Evolutionary conservation across 23 tunicate genomes (phyloP).

Genomic region (Trididemnum clinides): DNA sequence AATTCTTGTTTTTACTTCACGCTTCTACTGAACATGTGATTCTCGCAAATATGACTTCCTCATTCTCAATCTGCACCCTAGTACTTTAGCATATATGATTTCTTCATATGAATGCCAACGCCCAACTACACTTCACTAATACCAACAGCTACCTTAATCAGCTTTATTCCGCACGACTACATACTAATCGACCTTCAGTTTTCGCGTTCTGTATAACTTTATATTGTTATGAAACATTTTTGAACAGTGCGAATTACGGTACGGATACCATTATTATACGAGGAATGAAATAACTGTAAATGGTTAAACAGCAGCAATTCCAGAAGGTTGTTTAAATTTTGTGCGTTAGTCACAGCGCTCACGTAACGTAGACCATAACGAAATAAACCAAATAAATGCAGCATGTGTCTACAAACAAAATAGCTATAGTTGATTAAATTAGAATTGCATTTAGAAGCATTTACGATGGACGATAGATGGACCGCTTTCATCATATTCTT

Average conservation of each 20-base stretch:
- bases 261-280: not conserved
- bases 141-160: too few species aligned
- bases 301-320: not conserved
- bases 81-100: too few species aligned
- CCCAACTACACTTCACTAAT: too few species aligned
- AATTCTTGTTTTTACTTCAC: too few species aligned
- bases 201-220: not conserved
- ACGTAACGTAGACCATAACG: constrained; percentile 3
- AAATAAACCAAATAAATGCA: constrained; percentile 42
- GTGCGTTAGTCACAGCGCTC: constrained; percentile 24
- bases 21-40: too few species aligned
- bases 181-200: too few species aligned
- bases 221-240: not conserved
- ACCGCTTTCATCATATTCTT: constrained; percentile 48
- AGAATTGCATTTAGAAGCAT: constrained; percentile 41
- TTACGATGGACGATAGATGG: constrained; percentile 48
- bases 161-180: too few species aligned
- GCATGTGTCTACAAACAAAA: constrained; percentile 37
- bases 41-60: too few species aligned
- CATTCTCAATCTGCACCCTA: too few species aligned
- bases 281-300: constrained; percentile 1
- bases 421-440: constrained; percentile 24
- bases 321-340: not conserved
- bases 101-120: too few species aligned
- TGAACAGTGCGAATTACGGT: constrained; percentile 13